These are phyloP conservation scores for Tauraco erythrolophus DNA, from an alignment of 2,113 vertebrate species.

Conservation along the genomic window DNA sequence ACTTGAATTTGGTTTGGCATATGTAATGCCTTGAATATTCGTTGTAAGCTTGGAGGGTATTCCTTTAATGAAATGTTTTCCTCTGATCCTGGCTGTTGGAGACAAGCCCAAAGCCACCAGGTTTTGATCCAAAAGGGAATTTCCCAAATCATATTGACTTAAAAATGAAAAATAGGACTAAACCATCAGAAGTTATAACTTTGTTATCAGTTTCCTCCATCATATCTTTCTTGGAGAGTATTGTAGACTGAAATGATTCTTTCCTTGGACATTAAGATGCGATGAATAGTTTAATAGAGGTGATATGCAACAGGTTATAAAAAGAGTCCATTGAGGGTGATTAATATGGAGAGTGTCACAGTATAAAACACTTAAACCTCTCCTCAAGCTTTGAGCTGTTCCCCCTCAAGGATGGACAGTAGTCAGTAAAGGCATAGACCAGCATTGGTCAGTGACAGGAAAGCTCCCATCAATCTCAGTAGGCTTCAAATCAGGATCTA, in stretches of 20 bases:
- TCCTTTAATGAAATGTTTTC: background rate
- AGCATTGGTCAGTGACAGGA: background rate
- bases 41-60: background rate
- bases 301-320: background rate
- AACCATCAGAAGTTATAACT: background rate
- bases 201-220: background rate
- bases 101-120: background rate
- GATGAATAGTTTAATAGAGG: background rate
- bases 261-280: background rate
- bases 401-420: background rate
- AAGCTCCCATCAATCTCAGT: background rate
- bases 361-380: background rate
- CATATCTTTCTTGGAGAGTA: background rate
- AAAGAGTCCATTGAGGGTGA: background rate
- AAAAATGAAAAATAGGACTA: background rate
- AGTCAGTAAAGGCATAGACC: background rate
- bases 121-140: background rate
- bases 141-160: background rate
- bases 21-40: background rate
- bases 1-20: background rate
- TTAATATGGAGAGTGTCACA: background rate
- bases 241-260: background rate
- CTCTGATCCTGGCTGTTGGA: background rate
- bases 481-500: background rate
- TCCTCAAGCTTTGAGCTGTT: background rate